These are phyloP conservation scores for Peromyscus melanophrys DNA, from an alignment of 2,797 vertebrate genomes.

Conservation along the genomic window DNA sequence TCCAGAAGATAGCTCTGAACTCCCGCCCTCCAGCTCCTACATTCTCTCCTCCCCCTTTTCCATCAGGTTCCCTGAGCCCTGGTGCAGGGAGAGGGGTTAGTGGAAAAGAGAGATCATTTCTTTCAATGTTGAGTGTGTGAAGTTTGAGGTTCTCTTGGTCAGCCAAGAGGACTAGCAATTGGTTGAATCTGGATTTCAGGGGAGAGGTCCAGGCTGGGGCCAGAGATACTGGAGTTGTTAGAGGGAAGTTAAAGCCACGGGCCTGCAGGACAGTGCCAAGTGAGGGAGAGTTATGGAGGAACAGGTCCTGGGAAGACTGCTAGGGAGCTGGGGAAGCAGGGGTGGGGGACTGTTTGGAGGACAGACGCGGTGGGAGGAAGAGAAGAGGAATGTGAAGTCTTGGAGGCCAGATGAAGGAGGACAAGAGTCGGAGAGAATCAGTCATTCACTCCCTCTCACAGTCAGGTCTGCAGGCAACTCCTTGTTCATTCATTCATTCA, in stretches of 20 bases:
- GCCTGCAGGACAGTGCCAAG: too few relatives aligned
- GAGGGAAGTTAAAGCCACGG: not conserved
- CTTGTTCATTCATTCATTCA: not conserved
- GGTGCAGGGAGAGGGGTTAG: not conserved
- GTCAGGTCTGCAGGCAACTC: not conserved
- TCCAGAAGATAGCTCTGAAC: not conserved
- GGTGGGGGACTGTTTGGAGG: not conserved
- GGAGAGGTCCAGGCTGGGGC: not conserved
- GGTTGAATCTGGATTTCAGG: not conserved
- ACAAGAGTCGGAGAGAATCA: not conserved
- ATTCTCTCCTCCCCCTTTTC: too few relatives aligned
- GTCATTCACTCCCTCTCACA: not conserved
- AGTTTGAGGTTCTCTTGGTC: not conserved
- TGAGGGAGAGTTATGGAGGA: not conserved
- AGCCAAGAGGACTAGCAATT: not conserved
- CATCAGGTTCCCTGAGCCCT: too few relatives aligned
- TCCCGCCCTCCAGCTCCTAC: not conserved
- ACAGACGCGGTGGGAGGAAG: not conserved
- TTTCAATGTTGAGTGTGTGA: not conserved
- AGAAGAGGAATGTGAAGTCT: not conserved
- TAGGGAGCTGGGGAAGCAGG: not conserved
- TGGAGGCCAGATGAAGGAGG: conserved; percentile 11
- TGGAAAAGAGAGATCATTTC: not conserved
- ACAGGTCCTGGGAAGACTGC: not conserved
- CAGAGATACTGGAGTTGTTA: not conserved